These are phyloP conservation scores for Petromus typicus DNA, from an alignment of 2,113 vertebrate genomes.

Conservation along the genomic window DNA sequence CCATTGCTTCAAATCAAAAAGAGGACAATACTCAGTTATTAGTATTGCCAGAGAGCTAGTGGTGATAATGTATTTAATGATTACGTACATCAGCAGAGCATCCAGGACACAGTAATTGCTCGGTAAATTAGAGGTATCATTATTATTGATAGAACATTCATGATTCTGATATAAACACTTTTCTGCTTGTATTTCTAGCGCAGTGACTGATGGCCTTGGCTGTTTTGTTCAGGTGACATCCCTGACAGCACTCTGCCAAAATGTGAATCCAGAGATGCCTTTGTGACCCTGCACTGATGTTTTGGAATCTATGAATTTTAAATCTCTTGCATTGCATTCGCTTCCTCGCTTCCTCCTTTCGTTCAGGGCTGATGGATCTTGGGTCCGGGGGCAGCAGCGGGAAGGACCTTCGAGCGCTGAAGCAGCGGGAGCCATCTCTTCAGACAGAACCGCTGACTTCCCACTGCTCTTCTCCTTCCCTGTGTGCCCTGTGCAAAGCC, in stretches of 20 bases:
- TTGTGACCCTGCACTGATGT: slow-evolving; percentile 5
- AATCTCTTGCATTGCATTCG: neutral
- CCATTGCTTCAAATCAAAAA: neutral
- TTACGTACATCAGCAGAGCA: neutral
- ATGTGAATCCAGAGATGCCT: neutral
- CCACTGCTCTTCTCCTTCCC: neutral
- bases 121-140: neutral
- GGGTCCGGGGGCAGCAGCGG: neutral
- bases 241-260: neutral
- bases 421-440: neutral
- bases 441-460: neutral
- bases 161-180: neutral
- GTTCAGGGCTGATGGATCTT: neutral
- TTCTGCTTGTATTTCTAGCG: neutral
- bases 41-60: neutral
- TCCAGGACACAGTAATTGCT: neutral
- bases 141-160: neutral
- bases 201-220: neutral
- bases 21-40: neutral
- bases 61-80: neutral
- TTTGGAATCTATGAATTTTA: slow-evolving; percentile 19
- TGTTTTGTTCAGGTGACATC: neutral
- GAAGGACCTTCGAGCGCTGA: neutral
- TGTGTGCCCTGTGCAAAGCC: neutral
- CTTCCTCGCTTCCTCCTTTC: neutral